These are phyloP conservation scores for Arrhamphus sclerolepis DNA, from an alignment of 2,797 vertebrate genomes.

Conservation along the genomic window DNA sequence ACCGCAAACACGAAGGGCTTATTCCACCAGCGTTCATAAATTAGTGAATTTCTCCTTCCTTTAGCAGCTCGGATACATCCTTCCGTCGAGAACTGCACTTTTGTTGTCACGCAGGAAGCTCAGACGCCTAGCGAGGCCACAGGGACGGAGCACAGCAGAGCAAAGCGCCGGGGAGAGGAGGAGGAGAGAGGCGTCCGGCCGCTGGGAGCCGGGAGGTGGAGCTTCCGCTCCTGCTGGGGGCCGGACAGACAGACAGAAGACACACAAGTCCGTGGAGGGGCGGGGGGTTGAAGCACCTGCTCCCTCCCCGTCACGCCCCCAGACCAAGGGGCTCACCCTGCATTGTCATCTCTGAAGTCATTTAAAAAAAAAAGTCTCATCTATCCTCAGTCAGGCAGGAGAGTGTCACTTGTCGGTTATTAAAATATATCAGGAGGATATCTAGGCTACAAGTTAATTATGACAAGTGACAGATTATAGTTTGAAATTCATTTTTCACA, in stretches of 20 bases:
- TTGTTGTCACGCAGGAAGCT: slow-evolving; percentile 78
- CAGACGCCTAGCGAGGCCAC: slow-evolving; percentile 74
- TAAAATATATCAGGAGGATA: not conserved
- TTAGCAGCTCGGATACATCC: slow-evolving; percentile 74
- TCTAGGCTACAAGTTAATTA: not conserved
- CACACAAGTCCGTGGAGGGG: slow-evolving; percentile 46
- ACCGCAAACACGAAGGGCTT: slow-evolving; percentile 77
- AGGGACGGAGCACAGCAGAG: slow-evolving; percentile 66
- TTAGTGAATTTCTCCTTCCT: slow-evolving; percentile 51
- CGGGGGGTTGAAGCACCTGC: slow-evolving; percentile 79
- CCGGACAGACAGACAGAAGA: slow-evolving; percentile 5
- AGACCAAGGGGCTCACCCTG: slow-evolving; percentile 60
- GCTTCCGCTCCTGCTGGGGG: slow-evolving; percentile 69
- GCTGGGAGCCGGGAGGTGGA: slow-evolving; percentile 72
- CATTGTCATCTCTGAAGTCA: slow-evolving; percentile 57
- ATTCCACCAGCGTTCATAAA: slow-evolving; percentile 64
- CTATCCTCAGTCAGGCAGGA: slow-evolving; percentile 33
- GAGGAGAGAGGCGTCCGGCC: slow-evolving; percentile 73
- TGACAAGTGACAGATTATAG: not conserved
- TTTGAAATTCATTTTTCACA: not conserved
- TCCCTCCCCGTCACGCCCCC: slow-evolving; percentile 71
- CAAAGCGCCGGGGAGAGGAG: slow-evolving; percentile 67
- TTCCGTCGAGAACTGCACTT: slow-evolving; percentile 71
- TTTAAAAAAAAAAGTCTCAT: slow-evolving; percentile 25
- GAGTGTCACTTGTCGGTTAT: slow-evolving; percentile 42